Percentiles rank a stretch among this genome's conserved stretches.
These are phyloP conservation scores for Galeruca laticollis DNA, from an alignment of 2,888 invertebrate species.

Conservation along the genomic window DNA sequence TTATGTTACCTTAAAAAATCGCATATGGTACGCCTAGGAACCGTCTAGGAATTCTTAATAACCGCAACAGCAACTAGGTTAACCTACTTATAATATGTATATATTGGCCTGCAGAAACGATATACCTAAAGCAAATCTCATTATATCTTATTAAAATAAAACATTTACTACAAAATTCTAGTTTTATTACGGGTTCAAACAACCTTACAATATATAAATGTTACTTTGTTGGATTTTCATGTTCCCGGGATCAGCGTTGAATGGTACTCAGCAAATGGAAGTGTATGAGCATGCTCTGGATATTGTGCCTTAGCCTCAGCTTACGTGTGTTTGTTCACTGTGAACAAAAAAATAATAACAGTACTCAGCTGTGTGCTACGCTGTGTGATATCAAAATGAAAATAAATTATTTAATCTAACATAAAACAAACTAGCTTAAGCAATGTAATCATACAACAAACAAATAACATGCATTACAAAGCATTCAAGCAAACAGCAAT, in stretches of 20 bases:
- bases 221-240: constrained; percentile 8
- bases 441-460: background rate
- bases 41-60: too few relatives aligned
- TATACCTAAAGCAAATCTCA: too few relatives aligned
- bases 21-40: too few relatives aligned
- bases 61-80: too few relatives aligned
- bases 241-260: constrained; percentile 7
- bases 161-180: background rate
- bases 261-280: constrained; percentile 19
- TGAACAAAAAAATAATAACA: constrained; percentile 33
- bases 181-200: background rate
- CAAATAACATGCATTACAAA: background rate
- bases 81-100: too few relatives aligned
- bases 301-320: constrained; percentile 29
- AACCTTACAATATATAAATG: constrained; percentile 13
- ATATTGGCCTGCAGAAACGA: too few relatives aligned
- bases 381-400: constrained; percentile 6
- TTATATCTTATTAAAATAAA: too few relatives aligned
- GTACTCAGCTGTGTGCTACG: constrained; percentile 24
- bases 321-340: constrained; percentile 32
- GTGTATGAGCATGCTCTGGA: constrained; percentile 31
- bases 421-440: background rate
- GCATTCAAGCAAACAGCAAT: background rate
- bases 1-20: too few relatives aligned
- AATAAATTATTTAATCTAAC: background rate